Evolutionary conservation across 1,140 invertebrate genomes (phyloP).

Genomic region (Drosophila serrata): DNA sequence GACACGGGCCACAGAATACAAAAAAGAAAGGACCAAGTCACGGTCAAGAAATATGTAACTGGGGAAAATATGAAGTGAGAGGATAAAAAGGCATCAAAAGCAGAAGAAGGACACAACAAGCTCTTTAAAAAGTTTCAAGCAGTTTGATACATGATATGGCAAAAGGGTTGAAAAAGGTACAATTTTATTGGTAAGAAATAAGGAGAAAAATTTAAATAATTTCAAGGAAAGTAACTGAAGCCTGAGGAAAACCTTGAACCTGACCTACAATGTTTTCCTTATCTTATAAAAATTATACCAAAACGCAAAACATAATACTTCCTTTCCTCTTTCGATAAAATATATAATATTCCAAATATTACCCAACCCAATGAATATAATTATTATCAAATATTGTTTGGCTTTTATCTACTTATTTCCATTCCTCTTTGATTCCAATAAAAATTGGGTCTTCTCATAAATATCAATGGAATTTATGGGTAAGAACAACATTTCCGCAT

Average conservation of each 20-base stretch:
- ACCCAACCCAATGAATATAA: constrained; percentile 6
- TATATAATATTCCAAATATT: neutral
- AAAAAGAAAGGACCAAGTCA: constrained; percentile 1
- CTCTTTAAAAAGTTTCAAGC: constrained; percentile 26
- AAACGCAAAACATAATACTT: no score
- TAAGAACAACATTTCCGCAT: constrained; percentile 13
- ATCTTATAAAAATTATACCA: neutral
- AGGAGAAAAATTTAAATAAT: neutral
- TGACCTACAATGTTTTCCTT: neutral
- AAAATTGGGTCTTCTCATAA: constrained; percentile 34
- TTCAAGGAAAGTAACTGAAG: neutral
- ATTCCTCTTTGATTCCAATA: constrained; percentile 23
- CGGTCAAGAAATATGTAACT: constrained; percentile 8
- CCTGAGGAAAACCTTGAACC: neutral
- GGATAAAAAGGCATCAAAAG: neutral
- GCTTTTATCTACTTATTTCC: constrained; percentile 36
- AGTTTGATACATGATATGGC: constrained; percentile 29
- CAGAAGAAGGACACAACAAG: constrained; percentile 17
- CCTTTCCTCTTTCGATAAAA: neutral
- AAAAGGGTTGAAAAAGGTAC: neutral
- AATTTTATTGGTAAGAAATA: neutral
- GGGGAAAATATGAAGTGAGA: neutral
- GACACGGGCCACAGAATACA: neutral
- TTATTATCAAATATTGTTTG: constrained; percentile 35
- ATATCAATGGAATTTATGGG: constrained; percentile 49